A percentile compares a stretch with the other conserved stretches of the same genome.
Evolutionary conservation across 2,797 vertebrate species (phyloP).

Genomic region (Liasis olivaceus): DNA sequence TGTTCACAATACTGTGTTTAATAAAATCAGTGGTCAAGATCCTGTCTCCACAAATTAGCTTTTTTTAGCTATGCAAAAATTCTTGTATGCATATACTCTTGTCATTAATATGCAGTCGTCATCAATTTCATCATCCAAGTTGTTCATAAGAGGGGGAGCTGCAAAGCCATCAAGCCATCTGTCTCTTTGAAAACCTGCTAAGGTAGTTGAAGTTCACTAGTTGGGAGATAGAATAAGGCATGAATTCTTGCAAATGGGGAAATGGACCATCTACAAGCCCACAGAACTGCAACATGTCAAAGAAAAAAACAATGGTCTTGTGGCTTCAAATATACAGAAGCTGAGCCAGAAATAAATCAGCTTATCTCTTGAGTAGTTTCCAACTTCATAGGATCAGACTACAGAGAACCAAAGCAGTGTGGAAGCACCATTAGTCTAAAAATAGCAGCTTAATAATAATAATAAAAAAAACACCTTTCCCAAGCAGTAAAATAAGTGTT

Average conservation of each 20-base stretch:
- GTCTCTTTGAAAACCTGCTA: background rate
- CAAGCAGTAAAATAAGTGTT: background rate
- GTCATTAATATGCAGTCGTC: background rate
- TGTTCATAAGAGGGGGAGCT: background rate
- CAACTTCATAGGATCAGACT: background rate
- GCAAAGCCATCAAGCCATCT: background rate
- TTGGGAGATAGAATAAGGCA: background rate
- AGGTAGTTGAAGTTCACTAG: background rate
- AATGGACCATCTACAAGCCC: background rate
- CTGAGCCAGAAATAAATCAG: background rate
- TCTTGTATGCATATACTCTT: background rate
- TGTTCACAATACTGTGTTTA: background rate
- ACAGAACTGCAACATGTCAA: background rate
- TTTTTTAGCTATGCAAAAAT: background rate
- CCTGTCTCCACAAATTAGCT: background rate
- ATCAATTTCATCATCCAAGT: background rate
- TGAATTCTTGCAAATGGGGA: background rate
- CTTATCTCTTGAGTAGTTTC: background rate
- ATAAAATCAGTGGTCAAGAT: background rate
- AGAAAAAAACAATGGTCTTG: background rate
- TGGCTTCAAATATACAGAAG: background rate
- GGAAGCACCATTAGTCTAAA: background rate
- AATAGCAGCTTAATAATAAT: background rate
- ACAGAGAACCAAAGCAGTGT: background rate
- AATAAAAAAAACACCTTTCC: background rate